Conservation (phyloP, 2,113 vertebrate genomes). For the human (Homo sapiens) region DNA sequence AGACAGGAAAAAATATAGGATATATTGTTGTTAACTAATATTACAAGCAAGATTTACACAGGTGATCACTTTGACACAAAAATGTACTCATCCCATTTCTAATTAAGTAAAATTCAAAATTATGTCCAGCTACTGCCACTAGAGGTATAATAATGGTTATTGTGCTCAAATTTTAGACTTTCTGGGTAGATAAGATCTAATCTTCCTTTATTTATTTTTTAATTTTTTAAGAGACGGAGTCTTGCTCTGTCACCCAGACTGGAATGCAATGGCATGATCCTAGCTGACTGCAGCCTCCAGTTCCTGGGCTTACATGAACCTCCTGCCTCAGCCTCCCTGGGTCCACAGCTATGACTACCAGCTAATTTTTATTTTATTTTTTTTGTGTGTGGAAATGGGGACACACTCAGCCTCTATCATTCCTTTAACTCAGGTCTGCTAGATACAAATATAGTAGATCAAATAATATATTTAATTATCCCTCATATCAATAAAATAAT, state of each 20-base stretch:
- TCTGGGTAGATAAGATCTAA: too few species aligned
- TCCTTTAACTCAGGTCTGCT: background rate
- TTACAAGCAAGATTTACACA: background rate
- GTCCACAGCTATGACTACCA: too few species aligned
- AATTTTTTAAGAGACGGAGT: too few species aligned
- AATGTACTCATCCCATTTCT: background rate
- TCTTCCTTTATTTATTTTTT: background rate
- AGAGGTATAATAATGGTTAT: background rate
- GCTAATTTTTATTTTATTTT: too few species aligned
- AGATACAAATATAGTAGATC: background rate
- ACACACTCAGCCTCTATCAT: too few species aligned
- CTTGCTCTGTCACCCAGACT: too few species aligned
- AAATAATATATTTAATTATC: background rate
- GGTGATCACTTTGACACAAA: background rate
- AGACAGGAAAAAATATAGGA: background rate
- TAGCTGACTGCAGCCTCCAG: too few species aligned
- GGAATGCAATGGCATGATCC: too few species aligned
- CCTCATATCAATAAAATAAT: background rate
- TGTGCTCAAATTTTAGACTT: background rate
- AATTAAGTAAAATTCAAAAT: background rate
- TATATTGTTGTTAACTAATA: too few species aligned
- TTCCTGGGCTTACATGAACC: too few species aligned
- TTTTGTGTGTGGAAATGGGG: too few species aligned
- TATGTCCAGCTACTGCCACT: background rate
- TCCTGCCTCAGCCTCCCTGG: too few species aligned